Percentiles rank a stretch among this genome's conserved stretches.
Conservation (phyloP, 1,140 invertebrate genomes). For the Sminthurides bifidus region DNA sequence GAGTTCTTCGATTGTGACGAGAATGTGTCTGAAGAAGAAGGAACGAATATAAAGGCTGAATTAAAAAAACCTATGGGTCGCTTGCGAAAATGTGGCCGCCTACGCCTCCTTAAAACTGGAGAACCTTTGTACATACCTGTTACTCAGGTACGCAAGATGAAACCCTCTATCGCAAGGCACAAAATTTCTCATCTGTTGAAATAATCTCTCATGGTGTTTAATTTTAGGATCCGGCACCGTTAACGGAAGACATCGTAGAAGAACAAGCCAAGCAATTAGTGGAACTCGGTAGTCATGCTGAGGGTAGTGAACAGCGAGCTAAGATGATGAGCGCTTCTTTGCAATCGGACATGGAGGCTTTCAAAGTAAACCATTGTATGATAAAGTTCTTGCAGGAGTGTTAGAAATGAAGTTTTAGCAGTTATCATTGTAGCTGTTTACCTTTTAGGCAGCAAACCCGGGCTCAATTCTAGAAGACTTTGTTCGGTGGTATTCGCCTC, state of each 20-base stretch:
- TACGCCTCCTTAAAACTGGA: slow-evolving; percentile 53
- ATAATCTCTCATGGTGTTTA: background rate
- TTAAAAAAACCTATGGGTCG: slow-evolving; percentile 52
- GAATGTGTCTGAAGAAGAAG: slow-evolving; percentile 31
- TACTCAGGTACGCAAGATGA: slow-evolving; percentile 71
- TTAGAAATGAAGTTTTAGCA: background rate
- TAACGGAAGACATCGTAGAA: slow-evolving; percentile 92
- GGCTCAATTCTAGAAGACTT: slow-evolving; percentile 85
- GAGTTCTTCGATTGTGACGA: slow-evolving; percentile 71
- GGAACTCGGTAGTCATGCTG: slow-evolving; percentile 69
- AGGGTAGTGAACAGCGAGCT: slow-evolving; percentile 69
- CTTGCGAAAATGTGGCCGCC: slow-evolving; percentile 51
- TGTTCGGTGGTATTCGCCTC: slow-evolving; percentile 93
- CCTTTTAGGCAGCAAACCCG: slow-evolving; percentile 78
- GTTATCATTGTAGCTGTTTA: background rate
- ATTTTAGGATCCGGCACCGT: slow-evolving; percentile 71
- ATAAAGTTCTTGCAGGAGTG: background rate
- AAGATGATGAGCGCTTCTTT: slow-evolving; percentile 90
- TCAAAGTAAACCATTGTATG: too few relatives aligned
- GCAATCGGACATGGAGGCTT: slow-evolving; percentile 95
- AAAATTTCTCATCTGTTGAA: background rate
- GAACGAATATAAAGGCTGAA: slow-evolving; percentile 40
- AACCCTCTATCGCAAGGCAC: too few relatives aligned
- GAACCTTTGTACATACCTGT: slow-evolving; percentile 70
- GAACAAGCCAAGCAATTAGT: slow-evolving; percentile 83